These are phyloP conservation scores for Telmatherina bonti DNA, from an alignment of 2,797 vertebrate species.

Conservation along the genomic window DNA sequence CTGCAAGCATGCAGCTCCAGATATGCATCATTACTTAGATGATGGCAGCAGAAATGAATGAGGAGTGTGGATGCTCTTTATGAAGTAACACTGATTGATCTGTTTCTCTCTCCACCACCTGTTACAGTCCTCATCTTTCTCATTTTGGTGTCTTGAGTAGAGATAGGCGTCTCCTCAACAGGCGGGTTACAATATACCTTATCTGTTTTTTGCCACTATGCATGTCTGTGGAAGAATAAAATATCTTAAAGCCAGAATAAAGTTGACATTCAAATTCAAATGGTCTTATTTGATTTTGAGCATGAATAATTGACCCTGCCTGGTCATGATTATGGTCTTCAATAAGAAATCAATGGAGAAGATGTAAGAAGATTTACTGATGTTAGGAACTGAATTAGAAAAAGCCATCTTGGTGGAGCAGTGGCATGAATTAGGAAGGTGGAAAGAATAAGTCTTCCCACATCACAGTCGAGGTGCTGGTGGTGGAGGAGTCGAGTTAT, in stretches of 20 bases:
- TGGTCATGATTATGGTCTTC: background rate
- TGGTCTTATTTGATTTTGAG: background rate
- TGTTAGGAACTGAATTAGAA: no score
- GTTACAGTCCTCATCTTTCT: conserved; percentile 41
- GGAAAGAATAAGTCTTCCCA: no score
- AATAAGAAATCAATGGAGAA: no score
- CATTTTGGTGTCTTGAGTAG: conserved; percentile 32
- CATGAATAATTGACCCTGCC: background rate
- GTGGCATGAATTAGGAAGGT: no score
- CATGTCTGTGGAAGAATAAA: background rate
- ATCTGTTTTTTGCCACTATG: background rate
- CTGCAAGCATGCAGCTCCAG: background rate
- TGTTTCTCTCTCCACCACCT: conserved; percentile 22
- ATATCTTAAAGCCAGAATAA: background rate
- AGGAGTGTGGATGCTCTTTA: background rate
- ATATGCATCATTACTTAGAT: background rate
- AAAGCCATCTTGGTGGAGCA: no score
- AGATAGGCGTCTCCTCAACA: background rate
- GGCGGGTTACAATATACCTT: conserved; percentile 12
- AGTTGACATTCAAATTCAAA: background rate
- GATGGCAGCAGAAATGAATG: background rate
- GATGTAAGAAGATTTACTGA: no score
- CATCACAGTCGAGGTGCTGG: no score
- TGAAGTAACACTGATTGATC: conserved; percentile 16
- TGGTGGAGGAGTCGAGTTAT: background rate